phyloP scores from a whole-genome alignment of 2,888 invertebrate species.

The Protophormia terraenovae region DNA sequence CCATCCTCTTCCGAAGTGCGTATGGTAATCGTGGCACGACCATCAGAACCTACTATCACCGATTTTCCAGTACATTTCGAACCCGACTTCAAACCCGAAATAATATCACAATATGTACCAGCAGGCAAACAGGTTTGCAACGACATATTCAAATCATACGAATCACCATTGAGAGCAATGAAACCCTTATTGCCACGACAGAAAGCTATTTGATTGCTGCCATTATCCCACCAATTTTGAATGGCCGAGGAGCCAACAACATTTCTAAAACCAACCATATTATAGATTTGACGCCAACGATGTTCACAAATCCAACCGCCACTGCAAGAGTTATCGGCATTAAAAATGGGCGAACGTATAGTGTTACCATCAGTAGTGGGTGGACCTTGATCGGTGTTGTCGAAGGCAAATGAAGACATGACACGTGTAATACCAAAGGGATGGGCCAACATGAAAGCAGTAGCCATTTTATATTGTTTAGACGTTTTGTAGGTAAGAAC shows the following conservation, averaged over 20 bases:
- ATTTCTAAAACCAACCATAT: slow-evolving; percentile 90
- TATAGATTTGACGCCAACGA: slow-evolving; percentile 90
- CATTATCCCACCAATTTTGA: slow-evolving; percentile 91
- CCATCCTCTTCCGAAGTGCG: slow-evolving; percentile 82
- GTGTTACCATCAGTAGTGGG: slow-evolving; percentile 85
- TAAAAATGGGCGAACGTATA: slow-evolving; percentile 85
- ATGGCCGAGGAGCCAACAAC: slow-evolving; percentile 83
- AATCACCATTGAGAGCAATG: slow-evolving; percentile 89
- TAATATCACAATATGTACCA: slow-evolving; percentile 93
- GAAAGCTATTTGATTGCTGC: slow-evolving; percentile 92
- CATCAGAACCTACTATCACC: slow-evolving; percentile 74
- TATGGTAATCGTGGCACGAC: slow-evolving; percentile 74
- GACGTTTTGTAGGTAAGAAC: slow-evolving; percentile 88
- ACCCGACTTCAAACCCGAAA: slow-evolving; percentile 85
- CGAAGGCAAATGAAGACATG: slow-evolving; percentile 93
- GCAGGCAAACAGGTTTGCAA: slow-evolving; percentile 86
- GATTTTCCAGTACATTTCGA: slow-evolving; percentile 76
- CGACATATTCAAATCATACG: slow-evolving; percentile 83
- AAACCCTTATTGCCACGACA: slow-evolving; percentile 89
- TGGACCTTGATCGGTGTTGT: slow-evolving; percentile 85
- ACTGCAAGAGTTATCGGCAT: slow-evolving; percentile 83
- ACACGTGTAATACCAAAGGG: slow-evolving; percentile 90
- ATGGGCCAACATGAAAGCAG: slow-evolving; percentile 94
- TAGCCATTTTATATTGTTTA: slow-evolving; percentile 89
- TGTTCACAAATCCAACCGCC: slow-evolving; percentile 93